Evolutionary conservation across 2,113 vertebrate species (phyloP), one percentile per base, ranked within the genome.

Genomic region (Numida meleagris): DNA sequence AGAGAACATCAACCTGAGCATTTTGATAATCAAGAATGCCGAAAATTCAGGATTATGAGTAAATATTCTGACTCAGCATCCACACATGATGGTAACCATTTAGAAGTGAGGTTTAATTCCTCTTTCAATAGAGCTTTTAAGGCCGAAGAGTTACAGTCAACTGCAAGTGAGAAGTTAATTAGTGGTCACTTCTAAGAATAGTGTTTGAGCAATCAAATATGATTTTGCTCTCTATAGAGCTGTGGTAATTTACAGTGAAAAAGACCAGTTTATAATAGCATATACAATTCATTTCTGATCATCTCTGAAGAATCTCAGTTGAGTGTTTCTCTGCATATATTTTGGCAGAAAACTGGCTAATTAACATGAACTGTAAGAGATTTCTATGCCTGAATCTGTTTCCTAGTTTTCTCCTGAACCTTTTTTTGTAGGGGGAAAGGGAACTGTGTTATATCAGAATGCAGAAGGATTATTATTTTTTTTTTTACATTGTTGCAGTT

Each of bases 401-500:
- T 80, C 72, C n/a, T 71, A 19, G 10, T 65, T 96, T 86, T 71
- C 75, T 62, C 82, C 34, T 55, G 38, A 90, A 31, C 17, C 33
- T 59, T 65, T 78, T 87, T 81, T 68, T 74, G 42, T 11, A 80
- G 29, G 3, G 14, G 19, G 14, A 74, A 51, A 77, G 23, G 14
- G 48, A 82, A 5, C 45, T 76, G 8, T 71, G 23, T 80, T 91
- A 82, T 36, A 77, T 36, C 82, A 95, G 88, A 89, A 93, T 86
- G 57, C 18, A 72, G 38, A 21, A 70, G 40, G 16, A 8, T 6
- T 2, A 31, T 55, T 55, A 55, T 33, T 17, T 62, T 93, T 68
- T 89, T 80, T 75, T 21, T n/a, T n/a, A n/a, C 36, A 33, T n/a
- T 58, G 34, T 77, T 91, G 46, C 55, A 46, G 33, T 19, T 92